Conservation (phyloP, 1,140 invertebrate species). For the Pteromalus puparum region DNA sequence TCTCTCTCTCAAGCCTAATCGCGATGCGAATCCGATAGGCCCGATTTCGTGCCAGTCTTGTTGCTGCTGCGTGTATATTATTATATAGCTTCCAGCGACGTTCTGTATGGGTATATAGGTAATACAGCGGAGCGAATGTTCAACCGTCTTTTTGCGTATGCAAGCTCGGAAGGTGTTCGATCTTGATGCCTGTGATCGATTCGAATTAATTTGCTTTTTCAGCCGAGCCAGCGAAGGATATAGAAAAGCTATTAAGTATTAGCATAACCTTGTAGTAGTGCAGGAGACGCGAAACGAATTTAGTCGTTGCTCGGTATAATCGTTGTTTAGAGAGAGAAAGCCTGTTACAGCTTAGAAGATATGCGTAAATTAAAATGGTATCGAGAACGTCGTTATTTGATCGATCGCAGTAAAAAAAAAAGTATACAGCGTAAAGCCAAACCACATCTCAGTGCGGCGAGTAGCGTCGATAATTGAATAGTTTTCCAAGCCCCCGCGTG, state of each 20-base stretch:
- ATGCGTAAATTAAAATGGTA: no score
- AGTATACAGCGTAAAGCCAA: no score
- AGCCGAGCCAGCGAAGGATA: not conserved
- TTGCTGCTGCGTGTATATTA: not conserved
- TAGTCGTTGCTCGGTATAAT: not conserved
- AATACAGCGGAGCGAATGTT: conserved; percentile 1
- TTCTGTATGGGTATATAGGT: not conserved
- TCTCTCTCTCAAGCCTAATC: conserved; percentile 23
- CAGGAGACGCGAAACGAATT: not conserved
- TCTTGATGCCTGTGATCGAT: conserved; percentile 34
- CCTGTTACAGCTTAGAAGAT: no score
- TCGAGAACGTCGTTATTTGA: no score
- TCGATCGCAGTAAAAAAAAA: no score
- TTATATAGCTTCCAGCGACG: no score
- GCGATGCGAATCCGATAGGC: conserved; percentile 42
- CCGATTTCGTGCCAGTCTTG: conserved; percentile 23
- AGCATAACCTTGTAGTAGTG: conserved; percentile 15
- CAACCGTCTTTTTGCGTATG: conserved; percentile 23
- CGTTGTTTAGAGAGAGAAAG: no score
- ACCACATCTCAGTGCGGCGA: no score
- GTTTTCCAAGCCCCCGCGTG: not conserved
- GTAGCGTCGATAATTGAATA: not conserved
- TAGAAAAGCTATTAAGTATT: conserved; percentile 31
- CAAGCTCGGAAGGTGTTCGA: not conserved
- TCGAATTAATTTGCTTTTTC: conserved; percentile 24